These are phyloP conservation scores for Pristionchus arcanus DNA, from an alignment of 2,888 invertebrate species.

Conservation along the genomic window DNA sequence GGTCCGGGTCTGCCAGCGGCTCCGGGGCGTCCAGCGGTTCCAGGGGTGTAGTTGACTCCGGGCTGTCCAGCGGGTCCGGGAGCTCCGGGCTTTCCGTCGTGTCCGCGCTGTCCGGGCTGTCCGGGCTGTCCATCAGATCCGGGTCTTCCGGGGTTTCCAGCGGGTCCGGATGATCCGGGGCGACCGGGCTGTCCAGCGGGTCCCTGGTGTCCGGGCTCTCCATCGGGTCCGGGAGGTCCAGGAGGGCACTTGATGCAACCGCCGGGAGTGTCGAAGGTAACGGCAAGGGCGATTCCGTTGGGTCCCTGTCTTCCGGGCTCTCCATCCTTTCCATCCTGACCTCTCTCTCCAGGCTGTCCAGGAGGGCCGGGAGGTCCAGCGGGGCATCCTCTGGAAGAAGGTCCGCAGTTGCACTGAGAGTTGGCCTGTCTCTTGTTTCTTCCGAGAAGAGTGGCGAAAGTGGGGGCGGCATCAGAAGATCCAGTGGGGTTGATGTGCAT, in stretches of 20 bases:
- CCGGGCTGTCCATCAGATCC: constrained; percentile 67
- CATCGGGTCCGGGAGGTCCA: constrained; percentile 67
- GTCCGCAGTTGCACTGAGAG: constrained; percentile 56
- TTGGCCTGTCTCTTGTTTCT: constrained; percentile 55
- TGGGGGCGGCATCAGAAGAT: constrained; percentile 55
- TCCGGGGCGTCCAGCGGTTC: constrained; percentile 65
- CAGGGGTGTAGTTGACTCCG: constrained; percentile 67
- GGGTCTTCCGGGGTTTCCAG: constrained; percentile 69
- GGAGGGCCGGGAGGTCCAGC: constrained; percentile 56
- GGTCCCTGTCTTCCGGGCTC: constrained; percentile 66
- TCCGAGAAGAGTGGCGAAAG: constrained; percentile 55
- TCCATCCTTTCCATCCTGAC: constrained; percentile 63
- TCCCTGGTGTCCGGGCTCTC: constrained; percentile 65
- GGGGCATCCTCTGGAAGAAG: constrained; percentile 52
- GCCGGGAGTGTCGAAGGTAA: constrained; percentile 63
- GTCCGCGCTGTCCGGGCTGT: constrained; percentile 64
- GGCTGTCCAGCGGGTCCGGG: constrained; percentile 65
- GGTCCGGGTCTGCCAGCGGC: constrained; percentile 65
- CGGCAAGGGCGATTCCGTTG: constrained; percentile 63
- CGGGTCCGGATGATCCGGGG: constrained; percentile 65
- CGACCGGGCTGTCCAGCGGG: constrained; percentile 67
- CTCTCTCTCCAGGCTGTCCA: constrained; percentile 55
- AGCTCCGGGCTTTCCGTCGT: constrained; percentile 65
- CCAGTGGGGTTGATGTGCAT: constrained; percentile 56
- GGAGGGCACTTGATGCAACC: constrained; percentile 63